phyloP scores from a whole-genome alignment of 2,113 vertebrate species.

The Forbesichthys agassizii region DNA sequence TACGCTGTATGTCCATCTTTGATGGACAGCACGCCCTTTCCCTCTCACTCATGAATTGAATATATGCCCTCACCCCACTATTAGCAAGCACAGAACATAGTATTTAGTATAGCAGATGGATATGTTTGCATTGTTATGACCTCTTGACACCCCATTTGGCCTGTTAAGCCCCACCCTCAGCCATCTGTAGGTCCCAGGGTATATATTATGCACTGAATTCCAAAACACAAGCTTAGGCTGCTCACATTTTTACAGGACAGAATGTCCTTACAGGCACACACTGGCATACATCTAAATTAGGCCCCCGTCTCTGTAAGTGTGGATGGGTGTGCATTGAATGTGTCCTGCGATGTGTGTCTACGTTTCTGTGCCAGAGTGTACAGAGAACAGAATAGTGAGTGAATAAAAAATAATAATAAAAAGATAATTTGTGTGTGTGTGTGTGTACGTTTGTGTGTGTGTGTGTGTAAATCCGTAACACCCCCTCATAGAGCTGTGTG shows the following conservation, averaged over 20 bases:
- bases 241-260: conserved; percentile 46
- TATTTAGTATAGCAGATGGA: conserved; percentile 2
- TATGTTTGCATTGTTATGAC: conserved; percentile 1
- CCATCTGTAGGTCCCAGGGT: conserved; percentile 25
- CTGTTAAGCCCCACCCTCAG: conserved; percentile 11
- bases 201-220: conserved; percentile 65
- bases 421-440: background rate
- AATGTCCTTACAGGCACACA: conserved; percentile 47
- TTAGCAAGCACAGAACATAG: background rate
- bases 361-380: background rate
- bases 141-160: conserved; percentile 12
- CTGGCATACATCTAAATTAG: conserved; percentile 51
- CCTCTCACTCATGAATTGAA: too few relatives aligned
- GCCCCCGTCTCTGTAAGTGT: background rate
- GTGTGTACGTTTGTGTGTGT: background rate
- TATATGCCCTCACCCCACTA: too few relatives aligned
- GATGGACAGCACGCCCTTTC: too few relatives aligned
- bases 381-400: background rate
- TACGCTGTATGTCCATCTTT: too few relatives aligned
- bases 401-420: background rate
- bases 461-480: background rate
- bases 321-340: background rate
- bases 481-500: too few relatives aligned
- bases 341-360: background rate
- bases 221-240: conserved; percentile 49